Percentiles rank a stretch among this genome's conserved stretches.
phyloP scores from a whole-genome alignment of 2,888 invertebrate genomes.

The Cheilosia soror region DNA sequence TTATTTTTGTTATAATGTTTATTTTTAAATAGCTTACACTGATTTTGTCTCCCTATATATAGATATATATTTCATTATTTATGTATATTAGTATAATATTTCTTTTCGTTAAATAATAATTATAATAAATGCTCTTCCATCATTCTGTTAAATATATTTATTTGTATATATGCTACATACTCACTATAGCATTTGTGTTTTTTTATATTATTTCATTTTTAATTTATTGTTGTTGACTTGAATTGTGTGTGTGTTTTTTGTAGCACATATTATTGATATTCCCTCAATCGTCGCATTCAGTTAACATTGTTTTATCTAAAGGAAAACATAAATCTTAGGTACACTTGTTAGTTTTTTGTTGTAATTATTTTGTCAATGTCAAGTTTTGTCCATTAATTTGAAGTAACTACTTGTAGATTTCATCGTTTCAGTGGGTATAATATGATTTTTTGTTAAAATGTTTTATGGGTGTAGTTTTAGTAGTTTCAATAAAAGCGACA shows the following conservation, averaged over 20 bases:
- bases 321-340: constrained; percentile 36
- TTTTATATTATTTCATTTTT: constrained; percentile 9
- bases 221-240: constrained; percentile 14
- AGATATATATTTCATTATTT: constrained; percentile 6
- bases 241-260: neutral
- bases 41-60: constrained; percentile 9
- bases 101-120: constrained; percentile 27
- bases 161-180: constrained; percentile 20
- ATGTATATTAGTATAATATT: constrained; percentile 7
- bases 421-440: constrained; percentile 20
- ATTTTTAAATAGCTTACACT: constrained; percentile 19
- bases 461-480: neutral
- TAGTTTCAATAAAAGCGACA: constrained; percentile 38
- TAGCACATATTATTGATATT: constrained; percentile 27
- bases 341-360: constrained; percentile 44
- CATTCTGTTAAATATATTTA: constrained; percentile 17
- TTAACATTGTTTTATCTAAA: constrained; percentile 29
- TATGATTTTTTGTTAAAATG: neutral
- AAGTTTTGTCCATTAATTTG: neutral
- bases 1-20: constrained; percentile 20
- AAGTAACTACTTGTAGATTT: neutral
- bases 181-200: constrained; percentile 16
- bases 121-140: constrained; percentile 31
- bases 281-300: constrained; percentile 45
- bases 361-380: constrained; percentile 18